These are phyloP conservation scores for Lacerta bilineata DNA, from an alignment of 2,797 vertebrate genomes.

Conservation along the genomic window DNA sequence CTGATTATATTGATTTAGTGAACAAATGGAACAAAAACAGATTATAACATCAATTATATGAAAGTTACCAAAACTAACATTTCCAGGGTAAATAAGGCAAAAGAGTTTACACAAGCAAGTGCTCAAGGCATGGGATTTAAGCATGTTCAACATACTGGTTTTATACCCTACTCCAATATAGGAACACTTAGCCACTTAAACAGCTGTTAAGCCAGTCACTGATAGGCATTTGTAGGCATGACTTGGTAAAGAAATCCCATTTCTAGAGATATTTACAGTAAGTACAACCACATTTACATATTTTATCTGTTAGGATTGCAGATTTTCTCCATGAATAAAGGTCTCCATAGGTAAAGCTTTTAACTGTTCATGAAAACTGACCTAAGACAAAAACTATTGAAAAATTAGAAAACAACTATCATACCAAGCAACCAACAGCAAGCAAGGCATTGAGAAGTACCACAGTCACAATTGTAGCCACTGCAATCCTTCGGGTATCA, in stretches of 20 bases:
- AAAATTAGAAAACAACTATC: neutral
- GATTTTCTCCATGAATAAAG: neutral
- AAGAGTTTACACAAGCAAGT: neutral
- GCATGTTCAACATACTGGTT: neutral
- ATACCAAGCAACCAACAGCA: slow-evolving; percentile 93
- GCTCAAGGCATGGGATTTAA: neutral
- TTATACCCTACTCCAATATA: neutral
- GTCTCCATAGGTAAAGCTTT: neutral
- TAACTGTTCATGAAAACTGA: rapidly evolving
- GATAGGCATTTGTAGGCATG: too few relatives aligned
- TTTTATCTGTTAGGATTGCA: neutral
- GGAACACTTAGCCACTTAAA: neutral
- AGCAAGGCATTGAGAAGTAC: slow-evolving; percentile 89
- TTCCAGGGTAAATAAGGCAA: neutral
- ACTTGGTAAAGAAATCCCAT: too few relatives aligned
- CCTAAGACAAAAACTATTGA: neutral
- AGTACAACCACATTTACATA: neutral
- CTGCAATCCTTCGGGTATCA: slow-evolving; percentile 87
- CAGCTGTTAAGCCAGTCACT: neutral
- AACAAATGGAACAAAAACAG: neutral
- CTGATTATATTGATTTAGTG: neutral
- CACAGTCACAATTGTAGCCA: slow-evolving; percentile 83
- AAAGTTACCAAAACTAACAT: slow-evolving; percentile 2
- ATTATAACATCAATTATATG: neutral
- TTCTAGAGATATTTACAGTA: neutral